Evolutionary conservation across 1,140 invertebrate genomes (phyloP).

Genomic region (Dreissena rostriformis): DNA sequence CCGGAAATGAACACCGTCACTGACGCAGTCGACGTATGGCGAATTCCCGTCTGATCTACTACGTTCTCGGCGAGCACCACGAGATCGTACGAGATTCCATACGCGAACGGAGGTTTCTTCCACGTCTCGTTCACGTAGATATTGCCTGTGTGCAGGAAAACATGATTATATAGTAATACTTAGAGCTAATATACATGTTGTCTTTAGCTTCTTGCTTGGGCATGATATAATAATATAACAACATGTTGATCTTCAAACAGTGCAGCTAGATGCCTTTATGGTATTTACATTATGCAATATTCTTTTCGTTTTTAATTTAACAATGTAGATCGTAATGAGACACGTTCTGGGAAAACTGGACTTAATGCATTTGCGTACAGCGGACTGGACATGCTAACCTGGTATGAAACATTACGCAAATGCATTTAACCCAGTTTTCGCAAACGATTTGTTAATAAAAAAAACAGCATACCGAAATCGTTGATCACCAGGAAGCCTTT

Average conservation of each 20-base stretch:
- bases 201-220: neutral
- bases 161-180: too few relatives aligned
- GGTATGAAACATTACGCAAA: neutral
- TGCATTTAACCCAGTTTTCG: neutral
- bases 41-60: neutral
- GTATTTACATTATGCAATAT: neutral
- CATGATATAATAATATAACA: neutral
- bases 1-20: too few relatives aligned
- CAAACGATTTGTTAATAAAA: too few relatives aligned
- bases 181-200: too few relatives aligned
- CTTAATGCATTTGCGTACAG: too few relatives aligned
- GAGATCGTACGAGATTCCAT: constrained; percentile 13
- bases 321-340: too few relatives aligned
- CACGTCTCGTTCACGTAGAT: constrained; percentile 43
- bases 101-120: constrained; percentile 2
- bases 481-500: constrained; percentile 26
- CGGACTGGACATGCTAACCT: neutral
- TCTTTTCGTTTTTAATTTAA: neutral
- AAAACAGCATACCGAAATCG: constrained; percentile 15
- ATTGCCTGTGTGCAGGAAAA: too few relatives aligned
- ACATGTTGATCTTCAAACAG: constrained; percentile 1
- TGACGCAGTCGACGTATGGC: neutral
- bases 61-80: constrained; percentile 29
- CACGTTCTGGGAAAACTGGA: too few relatives aligned
- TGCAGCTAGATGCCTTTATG: too few relatives aligned